Evolutionary conservation across 2,888 invertebrate species (phyloP).

Genomic region (Hecatera dysodea): DNA sequence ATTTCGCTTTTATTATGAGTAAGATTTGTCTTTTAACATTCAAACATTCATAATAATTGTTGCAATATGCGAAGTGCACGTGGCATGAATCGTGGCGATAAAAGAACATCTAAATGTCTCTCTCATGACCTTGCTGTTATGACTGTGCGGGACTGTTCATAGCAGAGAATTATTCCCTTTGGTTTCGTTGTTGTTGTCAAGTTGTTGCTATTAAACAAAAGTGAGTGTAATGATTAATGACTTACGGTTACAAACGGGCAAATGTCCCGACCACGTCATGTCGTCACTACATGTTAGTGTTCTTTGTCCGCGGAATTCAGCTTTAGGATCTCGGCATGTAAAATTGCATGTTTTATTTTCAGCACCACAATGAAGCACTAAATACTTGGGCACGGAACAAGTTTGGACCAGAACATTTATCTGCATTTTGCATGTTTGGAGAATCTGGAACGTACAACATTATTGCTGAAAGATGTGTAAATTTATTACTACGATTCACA

Average conservation of each 20-base stretch:
- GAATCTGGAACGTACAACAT: slow-evolving; percentile 75
- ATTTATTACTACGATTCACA: slow-evolving; percentile 37
- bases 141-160: slow-evolving; percentile 32
- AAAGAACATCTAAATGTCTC: slow-evolving; percentile 41
- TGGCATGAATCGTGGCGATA: slow-evolving; percentile 52
- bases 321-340: slow-evolving; percentile 78
- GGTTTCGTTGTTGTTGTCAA: too few species aligned
- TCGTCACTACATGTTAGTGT: slow-evolving; percentile 77
- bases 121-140: slow-evolving; percentile 45
- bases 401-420: slow-evolving; percentile 83
- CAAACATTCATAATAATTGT: slow-evolving; percentile 31
- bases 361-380: slow-evolving; percentile 77
- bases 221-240: slow-evolving; percentile 39
- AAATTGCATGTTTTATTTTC: slow-evolving; percentile 80
- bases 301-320: slow-evolving; percentile 75
- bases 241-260: slow-evolving; percentile 83
- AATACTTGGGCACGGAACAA: slow-evolving; percentile 81
- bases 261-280: slow-evolving; percentile 80
- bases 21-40: slow-evolving; percentile 10
- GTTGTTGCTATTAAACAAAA: slow-evolving; percentile 27
- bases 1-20: slow-evolving; percentile 24
- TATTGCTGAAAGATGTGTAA: slow-evolving; percentile 50
- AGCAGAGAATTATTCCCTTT: slow-evolving; percentile 33
- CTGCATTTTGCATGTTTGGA: slow-evolving; percentile 85
- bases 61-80: slow-evolving; percentile 29